Evolutionary conservation across 2,113 vertebrate genomes (phyloP).

Genomic region (Cariama cristata): DNA sequence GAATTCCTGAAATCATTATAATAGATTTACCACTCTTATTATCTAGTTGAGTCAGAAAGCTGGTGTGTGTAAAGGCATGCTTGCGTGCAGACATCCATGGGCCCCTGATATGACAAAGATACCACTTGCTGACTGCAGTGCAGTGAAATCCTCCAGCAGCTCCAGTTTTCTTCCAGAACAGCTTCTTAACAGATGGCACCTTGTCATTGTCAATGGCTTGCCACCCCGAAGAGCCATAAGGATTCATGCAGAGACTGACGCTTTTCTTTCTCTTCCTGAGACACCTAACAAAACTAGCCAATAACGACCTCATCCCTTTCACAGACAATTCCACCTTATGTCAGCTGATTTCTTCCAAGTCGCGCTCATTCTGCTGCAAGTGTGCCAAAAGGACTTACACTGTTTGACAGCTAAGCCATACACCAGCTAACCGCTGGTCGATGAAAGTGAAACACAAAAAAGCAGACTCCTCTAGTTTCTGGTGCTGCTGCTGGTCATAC

Average conservation of each 20-base stretch:
- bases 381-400: constrained; percentile 44
- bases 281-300: constrained; percentile 68
- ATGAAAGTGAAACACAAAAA: background rate
- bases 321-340: constrained; percentile 75
- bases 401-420: constrained; percentile 64
- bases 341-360: constrained; percentile 72
- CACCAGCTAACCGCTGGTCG: background rate
- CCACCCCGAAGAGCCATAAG: constrained; percentile 54
- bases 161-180: constrained; percentile 68
- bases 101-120: background rate
- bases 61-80: background rate
- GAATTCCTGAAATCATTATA: constrained; percentile 6
- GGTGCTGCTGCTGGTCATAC: constrained; percentile 21
- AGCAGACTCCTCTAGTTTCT: background rate
- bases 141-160: constrained; percentile 53
- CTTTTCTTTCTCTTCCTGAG: constrained; percentile 57
- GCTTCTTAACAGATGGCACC: constrained; percentile 72
- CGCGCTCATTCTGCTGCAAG: background rate
- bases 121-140: constrained; percentile 18
- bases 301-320: constrained; percentile 66
- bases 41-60: constrained; percentile 14
- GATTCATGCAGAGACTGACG: constrained; percentile 58
- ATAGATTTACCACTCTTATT: background rate
- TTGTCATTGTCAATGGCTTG: constrained; percentile 72
- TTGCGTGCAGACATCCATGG: background rate